Base-by-base conservation (phyloP, 2,113 vertebrate genomes). In the Piaya cayana region DNA sequence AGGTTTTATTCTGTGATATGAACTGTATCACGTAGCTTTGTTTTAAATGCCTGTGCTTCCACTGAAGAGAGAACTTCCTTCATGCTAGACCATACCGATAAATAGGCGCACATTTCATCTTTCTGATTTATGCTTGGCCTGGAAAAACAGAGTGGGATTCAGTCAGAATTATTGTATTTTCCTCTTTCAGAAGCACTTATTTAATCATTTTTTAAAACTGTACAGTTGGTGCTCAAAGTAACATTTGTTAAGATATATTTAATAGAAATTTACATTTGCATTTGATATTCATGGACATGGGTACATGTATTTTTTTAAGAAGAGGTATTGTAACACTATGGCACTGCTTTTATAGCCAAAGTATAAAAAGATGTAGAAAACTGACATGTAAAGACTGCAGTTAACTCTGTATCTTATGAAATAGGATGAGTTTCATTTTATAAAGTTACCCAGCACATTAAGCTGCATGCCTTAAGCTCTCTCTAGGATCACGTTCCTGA, bases 291-390 rank as follows among this genome's bases (percentile, higher is more conserved):
- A 98, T 96, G 96, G 83, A 98, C 96, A 97, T 98, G 97, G 95
- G 96, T 97, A 98, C 96, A 95, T 98, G 94, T 98, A 98, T 98
- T 98, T 99, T 99, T 98, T 97, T 98, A 98, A 98, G 95, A 98
- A 98, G 96, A 97, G 92, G 97, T 96, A 93, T 98, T 98, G 95
- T 97, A 98, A 98, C 98, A 98, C 98, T 98, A 98, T 90, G 97
- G 97, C 97, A 96, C 96, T 97, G 97, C 96, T 98, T 98, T 98
- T 98, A 92, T 98, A 98, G 98, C 98, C 98, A 98, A 98, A 98
- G 97, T 96, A 94, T 97, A 96, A 96, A 96, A 92, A 90, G 85
- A 74, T 83, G 92, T 92, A 95, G 92, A 97, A 97, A 90, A 98
- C 98, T 97, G 98, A 98, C 97, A 97, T 96, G 97, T 97, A 97